A percentile compares a stretch with the other conserved stretches of the same genome.
These are phyloP conservation scores for Drosophila pegasa DNA, from an alignment of 2,888 invertebrate species.

Conservation along the genomic window DNA sequence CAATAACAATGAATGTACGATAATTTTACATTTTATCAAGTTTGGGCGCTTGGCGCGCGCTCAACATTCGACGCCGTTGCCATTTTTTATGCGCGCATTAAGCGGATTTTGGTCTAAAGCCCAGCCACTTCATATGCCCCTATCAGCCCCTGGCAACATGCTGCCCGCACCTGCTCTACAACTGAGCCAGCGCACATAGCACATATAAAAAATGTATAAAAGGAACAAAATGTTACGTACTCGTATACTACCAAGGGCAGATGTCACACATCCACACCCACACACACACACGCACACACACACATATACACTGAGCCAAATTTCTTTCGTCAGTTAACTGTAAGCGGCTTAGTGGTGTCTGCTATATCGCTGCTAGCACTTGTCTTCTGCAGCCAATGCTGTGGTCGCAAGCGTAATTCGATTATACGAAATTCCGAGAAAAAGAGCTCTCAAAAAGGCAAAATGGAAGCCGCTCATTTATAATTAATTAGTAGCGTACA, in stretches of 20 bases:
- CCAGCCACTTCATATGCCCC: conserved; percentile 70
- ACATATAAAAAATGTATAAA: conserved; percentile 48
- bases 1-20: conserved; percentile 80
- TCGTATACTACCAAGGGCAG: conserved; percentile 66
- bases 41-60: conserved; percentile 53
- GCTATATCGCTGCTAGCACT: conserved; percentile 41
- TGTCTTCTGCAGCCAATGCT: conserved; percentile 43
- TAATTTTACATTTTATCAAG: conserved; percentile 80
- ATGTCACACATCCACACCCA: conserved; percentile 56
- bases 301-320: conserved; percentile 17
- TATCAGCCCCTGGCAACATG: background rate
- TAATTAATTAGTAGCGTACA: conserved; percentile 66
- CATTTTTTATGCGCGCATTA: conserved; percentile 79
- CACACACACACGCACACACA: background rate
- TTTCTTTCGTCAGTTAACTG: conserved; percentile 56
- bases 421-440: conserved; percentile 61
- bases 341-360: conserved; percentile 77
- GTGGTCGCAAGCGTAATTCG: conserved; percentile 75
- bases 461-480: conserved; percentile 49
- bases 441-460: conserved; percentile 14
- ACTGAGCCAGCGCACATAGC: conserved; percentile 4
- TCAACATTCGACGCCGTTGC: conserved; percentile 65
- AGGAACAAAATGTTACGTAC: conserved; percentile 63
- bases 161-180: conserved; percentile 1
- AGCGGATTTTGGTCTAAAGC: conserved; percentile 76